phyloP scores from a whole-genome alignment of 1,140 invertebrate genomes.

The Chironomus striatipennis region DNA sequence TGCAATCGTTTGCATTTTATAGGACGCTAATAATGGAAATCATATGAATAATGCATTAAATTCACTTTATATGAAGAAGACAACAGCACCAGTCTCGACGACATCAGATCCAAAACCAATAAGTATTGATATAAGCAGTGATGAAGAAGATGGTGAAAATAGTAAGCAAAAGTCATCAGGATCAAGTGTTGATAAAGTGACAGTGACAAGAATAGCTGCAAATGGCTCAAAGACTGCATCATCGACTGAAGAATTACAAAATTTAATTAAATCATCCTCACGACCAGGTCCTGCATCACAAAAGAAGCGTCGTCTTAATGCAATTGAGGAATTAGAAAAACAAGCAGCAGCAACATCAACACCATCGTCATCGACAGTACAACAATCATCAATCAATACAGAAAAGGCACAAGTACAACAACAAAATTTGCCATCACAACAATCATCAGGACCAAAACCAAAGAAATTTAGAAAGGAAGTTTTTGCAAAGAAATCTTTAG shows the following conservation, averaged over 20 bases:
- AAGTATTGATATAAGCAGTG: conserved; percentile 50
- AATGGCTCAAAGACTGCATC: conserved; percentile 26
- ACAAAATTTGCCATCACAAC: not conserved
- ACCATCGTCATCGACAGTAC: not conserved
- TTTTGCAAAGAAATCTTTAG: conserved; percentile 38
- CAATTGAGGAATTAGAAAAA: not conserved
- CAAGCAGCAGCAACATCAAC: not conserved
- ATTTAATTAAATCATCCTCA: not conserved
- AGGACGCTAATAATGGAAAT: conserved; percentile 24
- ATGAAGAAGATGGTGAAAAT: conserved; percentile 44
- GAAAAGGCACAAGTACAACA: not conserved
- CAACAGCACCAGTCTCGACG: conserved; percentile 35
- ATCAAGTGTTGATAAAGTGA: not conserved
- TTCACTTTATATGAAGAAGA: conserved; percentile 45
- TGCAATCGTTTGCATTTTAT: not conserved
- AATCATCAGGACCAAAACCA: conserved; percentile 23
- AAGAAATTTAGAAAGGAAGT: conserved; percentile 39
- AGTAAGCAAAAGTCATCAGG: conserved; percentile 30
- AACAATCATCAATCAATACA: not conserved
- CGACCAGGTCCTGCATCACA: conserved; percentile 18
- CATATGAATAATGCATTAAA: conserved; percentile 43
- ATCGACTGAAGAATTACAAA: conserved; percentile 23
- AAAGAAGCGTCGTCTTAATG: not conserved
- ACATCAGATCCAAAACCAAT: conserved; percentile 35
- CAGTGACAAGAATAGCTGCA: not conserved